Conservation (phyloP, 2,113 vertebrate species). For the Marmota flaviventris region DNA sequence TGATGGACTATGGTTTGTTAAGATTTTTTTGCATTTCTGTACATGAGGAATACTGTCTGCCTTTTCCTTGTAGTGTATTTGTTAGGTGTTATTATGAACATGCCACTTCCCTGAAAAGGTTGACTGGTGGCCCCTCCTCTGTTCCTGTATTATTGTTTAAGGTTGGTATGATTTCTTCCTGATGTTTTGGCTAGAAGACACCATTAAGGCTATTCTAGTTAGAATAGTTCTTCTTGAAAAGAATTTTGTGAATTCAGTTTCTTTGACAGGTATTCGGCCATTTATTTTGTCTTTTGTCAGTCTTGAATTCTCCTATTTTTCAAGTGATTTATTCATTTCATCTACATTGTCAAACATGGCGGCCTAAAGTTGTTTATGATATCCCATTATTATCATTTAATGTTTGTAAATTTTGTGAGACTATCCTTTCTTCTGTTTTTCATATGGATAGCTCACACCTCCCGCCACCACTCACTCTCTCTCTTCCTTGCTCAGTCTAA, state of each 20-base stretch:
- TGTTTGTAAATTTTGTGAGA: neutral
- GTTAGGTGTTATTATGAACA: neutral
- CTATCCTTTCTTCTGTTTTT: constrained; percentile 13
- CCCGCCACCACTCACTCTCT: no score
- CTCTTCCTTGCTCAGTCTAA: neutral
- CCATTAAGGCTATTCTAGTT: neutral
- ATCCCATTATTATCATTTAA: neutral
- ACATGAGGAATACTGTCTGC: neutral
- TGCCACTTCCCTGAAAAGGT: neutral
- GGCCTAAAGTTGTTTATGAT: neutral
- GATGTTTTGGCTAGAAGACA: neutral
- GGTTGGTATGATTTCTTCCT: neutral
- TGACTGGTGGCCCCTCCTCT: neutral
- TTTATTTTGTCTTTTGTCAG: constrained; percentile 44
- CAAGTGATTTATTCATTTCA: neutral
- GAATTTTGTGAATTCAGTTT: neutral
- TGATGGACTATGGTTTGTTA: neutral
- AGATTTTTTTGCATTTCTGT: neutral
- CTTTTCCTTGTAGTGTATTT: neutral
- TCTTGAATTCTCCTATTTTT: constrained; percentile 20
- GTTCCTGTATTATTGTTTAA: neutral
- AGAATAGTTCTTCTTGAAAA: neutral
- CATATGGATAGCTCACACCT: neutral
- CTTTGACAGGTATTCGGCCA: neutral
- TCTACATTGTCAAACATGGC: neutral